These are phyloP conservation scores for Pelobates fuscus DNA, from an alignment of 2,113 vertebrate genomes.

Conservation along the genomic window DNA sequence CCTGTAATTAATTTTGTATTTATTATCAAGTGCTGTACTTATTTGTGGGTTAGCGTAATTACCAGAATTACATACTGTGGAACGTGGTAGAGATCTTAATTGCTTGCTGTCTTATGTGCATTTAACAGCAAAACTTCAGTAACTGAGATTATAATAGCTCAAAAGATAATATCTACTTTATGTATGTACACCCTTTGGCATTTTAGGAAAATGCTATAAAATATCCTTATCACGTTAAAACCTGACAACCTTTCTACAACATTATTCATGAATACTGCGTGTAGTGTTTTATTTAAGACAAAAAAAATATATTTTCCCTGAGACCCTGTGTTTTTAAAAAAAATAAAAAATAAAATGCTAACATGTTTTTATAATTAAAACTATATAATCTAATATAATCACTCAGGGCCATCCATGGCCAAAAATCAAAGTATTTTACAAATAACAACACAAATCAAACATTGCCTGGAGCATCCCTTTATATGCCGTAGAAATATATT, in stretches of 20 bases:
- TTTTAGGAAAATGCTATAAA: not conserved
- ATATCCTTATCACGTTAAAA: not conserved
- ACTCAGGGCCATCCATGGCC: slow-evolving; percentile 13
- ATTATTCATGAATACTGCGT: too few relatives aligned
- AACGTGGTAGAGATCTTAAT: not conserved
- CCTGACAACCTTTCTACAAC: not conserved
- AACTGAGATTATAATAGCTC: not conserved
- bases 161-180: not conserved
- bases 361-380: not conserved
- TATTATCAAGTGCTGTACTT: not conserved
- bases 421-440: slow-evolving; percentile 33
- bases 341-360: too few relatives aligned
- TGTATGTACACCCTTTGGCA: not conserved
- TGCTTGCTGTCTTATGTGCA: not conserved
- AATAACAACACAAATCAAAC: slow-evolving; percentile 37
- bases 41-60: not conserved
- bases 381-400: slow-evolving; percentile 5
- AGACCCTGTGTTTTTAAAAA: not conserved
- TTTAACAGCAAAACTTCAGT: not conserved
- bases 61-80: not conserved
- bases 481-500: slow-evolving; percentile 22
- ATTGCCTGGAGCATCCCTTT: slow-evolving; percentile 21
- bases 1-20: not conserved
- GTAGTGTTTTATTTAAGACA: too few relatives aligned
- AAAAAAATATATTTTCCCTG: too few relatives aligned